Base-by-base conservation (phyloP, 2,888 invertebrate genomes). In the Ptychoptera albimana region DNA sequence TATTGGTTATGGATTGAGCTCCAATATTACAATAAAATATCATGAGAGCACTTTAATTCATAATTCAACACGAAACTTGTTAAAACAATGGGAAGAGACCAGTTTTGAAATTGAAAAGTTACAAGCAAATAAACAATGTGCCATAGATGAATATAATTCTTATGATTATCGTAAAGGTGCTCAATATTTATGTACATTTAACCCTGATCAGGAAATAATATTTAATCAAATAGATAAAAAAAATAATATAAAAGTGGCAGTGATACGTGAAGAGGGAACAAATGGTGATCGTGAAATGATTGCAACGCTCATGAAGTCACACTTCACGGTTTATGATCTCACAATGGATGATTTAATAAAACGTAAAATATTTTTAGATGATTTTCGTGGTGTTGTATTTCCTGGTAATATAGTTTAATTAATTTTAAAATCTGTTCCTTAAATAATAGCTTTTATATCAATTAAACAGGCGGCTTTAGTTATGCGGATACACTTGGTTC, bases 241-340 rank as follows among this genome's bases (percentile, higher is more conserved):
- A 16, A 66, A 65, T 36, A 69, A 74, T 0, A 67, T 78, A n/a
- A 67, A 69, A 46, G 89, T 97, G 0, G 96, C 93, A 7, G 88
- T 97, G 1, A 68, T 98, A 39, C 73, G 98, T 37, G 98, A 98
- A 68, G 97, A 98, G 74, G 98, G 76, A 63, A 61, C 61, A 29
- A 98, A 98, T 57, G 94, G 97, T 15, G 97, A 98, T 58, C 73
- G 97, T 35, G 98, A 98, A 72, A 96, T 98, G 96, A 87, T 91
- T 13, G 89, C 91, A 0, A 74, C 85, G 0, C 72, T 96, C 40
- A 70, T 82, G 55, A 77, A 84, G 70, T 92, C 86, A 6, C 88
- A 92, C 52, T 87, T 87, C 54, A 82, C 87, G 55, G 91, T 91
- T 8, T 91, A 85, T 72, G 97, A 98, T 61, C 78, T 96, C 1